Base-by-base conservation (phyloP, 2,113 vertebrate species). In the Lampris megalopsis region DNA sequence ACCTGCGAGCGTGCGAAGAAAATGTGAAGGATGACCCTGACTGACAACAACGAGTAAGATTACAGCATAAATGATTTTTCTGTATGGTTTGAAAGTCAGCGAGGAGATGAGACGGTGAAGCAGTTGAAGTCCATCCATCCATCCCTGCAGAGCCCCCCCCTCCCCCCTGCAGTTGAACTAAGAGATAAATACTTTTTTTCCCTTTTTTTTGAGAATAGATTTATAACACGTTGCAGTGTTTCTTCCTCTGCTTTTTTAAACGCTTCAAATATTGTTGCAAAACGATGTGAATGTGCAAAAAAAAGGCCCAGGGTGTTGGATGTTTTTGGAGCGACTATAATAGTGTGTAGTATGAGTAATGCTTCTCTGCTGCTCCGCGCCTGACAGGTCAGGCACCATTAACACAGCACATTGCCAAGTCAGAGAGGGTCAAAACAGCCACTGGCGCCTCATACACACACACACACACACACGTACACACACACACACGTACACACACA, bases 351-450 rank as follows among this genome's bases (percentile, higher is more conserved):
- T 62, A 8, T 56, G 66, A 75, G 47, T 49, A 67, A 74, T 13
- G 62, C 36, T 37, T 49, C 36, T 0, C 40, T 48, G 58, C 68
- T 56, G 9, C 49, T 68, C 38, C 43, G 77, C 42, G 1, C 69
- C 58, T 80, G 65, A 64, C 73, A 79, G 84, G 85, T 85, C 81
- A 90, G 86, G 88, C 83, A 68, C 89, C 92, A 90, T 92, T 88
- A 91, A 78, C 69, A 0, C 43, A 88, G 83, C 84, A 88, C 82
- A 88, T 87, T 84, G 89, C 75, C 48, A 76, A 87, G 83, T 85
- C 87, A 89, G 84, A 84, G 88, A 82, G 80, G 91, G 84, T 82
- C 80, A 82, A 83, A 88, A 73, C 81, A 80, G 59, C 81, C 81
- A 4, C 35, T 84, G 81, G 86, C 86, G 77, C 76, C 81, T 56